Conservation (phyloP, 2,888 invertebrate genomes). For the Pristionchus japonicus region DNA sequence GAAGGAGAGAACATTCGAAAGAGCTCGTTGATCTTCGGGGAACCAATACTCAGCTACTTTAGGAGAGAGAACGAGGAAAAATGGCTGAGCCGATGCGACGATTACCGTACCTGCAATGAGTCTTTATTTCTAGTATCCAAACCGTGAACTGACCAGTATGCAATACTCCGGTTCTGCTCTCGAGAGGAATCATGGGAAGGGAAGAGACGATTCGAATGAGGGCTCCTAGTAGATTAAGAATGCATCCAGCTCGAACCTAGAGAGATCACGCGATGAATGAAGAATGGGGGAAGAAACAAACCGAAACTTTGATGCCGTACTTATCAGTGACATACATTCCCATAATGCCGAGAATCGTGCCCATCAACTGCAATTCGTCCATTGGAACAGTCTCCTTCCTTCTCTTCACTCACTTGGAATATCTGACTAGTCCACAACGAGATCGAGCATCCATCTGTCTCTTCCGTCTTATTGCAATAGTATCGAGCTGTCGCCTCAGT, state of each 20-base stretch:
- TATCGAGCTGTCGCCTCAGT: conserved; percentile 34
- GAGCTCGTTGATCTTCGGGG: conserved; percentile 67
- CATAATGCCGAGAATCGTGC: conserved; percentile 67
- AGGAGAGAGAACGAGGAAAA: conserved; percentile 69
- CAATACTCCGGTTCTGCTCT: conserved; percentile 50
- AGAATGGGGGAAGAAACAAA: conserved; percentile 47
- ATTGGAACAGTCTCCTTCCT: background rate
- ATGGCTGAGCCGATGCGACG: conserved; percentile 69
- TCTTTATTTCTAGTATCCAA: background rate
- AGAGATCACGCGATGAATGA: background rate
- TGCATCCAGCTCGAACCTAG: conserved; percentile 12
- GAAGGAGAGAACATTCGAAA: conserved; percentile 72
- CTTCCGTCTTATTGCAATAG: background rate
- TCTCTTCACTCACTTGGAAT: conserved; percentile 31
- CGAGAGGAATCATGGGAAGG: conserved; percentile 52
- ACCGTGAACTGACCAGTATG: conserved; percentile 50
- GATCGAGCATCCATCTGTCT: background rate
- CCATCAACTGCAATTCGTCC: conserved; percentile 61
- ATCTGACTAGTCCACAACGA: conserved; percentile 37
- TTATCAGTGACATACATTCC: conserved; percentile 74
- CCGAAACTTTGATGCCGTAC: conserved; percentile 68
- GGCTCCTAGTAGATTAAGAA: conserved; percentile 57
- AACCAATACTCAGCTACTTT: conserved; percentile 74
- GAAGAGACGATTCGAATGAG: conserved; percentile 58
- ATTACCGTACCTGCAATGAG: conserved; percentile 61